Base-by-base conservation (phyloP, 1,140 invertebrate genomes). In the Calephelis virginiensis region DNA sequence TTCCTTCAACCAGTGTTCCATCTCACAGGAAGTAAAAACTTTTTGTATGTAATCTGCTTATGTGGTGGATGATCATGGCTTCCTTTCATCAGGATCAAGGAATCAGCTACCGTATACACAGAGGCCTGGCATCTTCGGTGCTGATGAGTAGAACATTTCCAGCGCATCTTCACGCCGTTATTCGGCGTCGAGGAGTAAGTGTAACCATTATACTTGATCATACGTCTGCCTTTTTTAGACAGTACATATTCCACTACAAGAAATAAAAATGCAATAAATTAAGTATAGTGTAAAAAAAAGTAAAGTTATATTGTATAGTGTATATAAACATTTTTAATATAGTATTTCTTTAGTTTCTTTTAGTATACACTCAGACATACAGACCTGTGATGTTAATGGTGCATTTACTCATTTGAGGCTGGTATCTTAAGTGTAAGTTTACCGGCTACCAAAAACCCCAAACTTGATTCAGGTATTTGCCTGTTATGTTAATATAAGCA, bases 121-220 rank as follows among this genome's bases (percentile, higher is more conserved):
- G 65, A 11, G 0, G 83, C 83, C 8, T 62, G 69, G 43, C 86
- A 86, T 8, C 78, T 75, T 8, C 71, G 56, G 5, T 63, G 61
- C 59, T 77, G 66, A n/a, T 83, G 80, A 0, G 83, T 83, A 7
- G 82, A 84, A 56, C 85, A 88, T 14, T 53, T 63, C 83, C 85
- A 86, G 0, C 78, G 65, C 0, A 69, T 61, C 47, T 73, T 78
- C 0, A n/a, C 12, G 3, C 72, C 67, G 2, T 46, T 46, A 1
- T 46, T 49, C 8, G 67, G 63, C 0, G 43, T 75, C 9, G 65
- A 61, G 47, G 74, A 77, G 50, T 75, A 81, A 0, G 74, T 80
- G 63, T 75, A 76, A 0, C 77, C 80, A 7, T 75, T 71, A 0
- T 77, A n/a, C 12, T 65, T 69, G 8, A 85, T 61, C 64, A 83